Evolutionary conservation across 2,113 vertebrate genomes (phyloP).

Genomic region (Sula dactylatra): DNA sequence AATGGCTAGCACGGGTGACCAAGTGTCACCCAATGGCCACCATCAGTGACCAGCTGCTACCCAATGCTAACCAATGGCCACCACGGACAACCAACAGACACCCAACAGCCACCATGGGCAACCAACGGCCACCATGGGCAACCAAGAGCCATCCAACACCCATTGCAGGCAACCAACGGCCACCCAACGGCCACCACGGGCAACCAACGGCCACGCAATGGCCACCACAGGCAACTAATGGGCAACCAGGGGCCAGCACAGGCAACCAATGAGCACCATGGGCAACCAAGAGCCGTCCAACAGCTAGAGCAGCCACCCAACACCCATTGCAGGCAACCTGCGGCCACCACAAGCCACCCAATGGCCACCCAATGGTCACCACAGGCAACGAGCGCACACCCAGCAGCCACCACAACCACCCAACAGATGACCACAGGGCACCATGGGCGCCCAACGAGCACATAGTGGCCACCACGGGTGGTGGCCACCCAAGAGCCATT

Average conservation of each 20-base stretch:
- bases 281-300: too few species aligned
- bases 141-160: background rate
- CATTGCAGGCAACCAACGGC: background rate
- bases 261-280: too few species aligned
- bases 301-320: too few species aligned
- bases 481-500: background rate
- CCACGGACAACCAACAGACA: background rate
- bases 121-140: background rate
- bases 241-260: too few species aligned
- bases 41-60: too few species aligned
- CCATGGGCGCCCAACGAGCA: background rate
- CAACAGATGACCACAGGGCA: too few species aligned
- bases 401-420: background rate
- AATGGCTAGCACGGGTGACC: accelerated
- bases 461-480: too few species aligned
- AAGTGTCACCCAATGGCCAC: background rate
- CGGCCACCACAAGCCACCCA: background rate
- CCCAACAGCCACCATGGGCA: background rate
- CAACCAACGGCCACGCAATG: background rate
- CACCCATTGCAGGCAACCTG: background rate
- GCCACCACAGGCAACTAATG: too few species aligned
- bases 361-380: background rate
- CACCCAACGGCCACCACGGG: background rate
- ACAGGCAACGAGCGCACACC: background rate
- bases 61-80: background rate